phyloP scores from a whole-genome alignment of 2,888 invertebrate species.

The Barypeithes pellucidus region DNA sequence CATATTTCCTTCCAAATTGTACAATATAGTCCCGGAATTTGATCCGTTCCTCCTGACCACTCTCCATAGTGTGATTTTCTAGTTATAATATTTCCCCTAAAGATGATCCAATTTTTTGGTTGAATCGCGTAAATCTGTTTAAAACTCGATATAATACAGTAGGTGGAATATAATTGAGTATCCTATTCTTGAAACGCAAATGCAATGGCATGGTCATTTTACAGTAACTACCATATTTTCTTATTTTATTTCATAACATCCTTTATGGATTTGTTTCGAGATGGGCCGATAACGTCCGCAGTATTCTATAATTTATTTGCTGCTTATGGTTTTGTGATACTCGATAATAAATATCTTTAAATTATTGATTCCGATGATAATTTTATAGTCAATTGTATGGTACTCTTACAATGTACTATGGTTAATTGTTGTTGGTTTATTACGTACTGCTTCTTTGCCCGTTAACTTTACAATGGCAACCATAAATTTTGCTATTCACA shows the following conservation, averaged over 20 bases:
- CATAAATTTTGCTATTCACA: no score
- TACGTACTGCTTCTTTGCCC: background rate
- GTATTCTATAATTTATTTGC: conserved; percentile 13
- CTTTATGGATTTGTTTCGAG: conserved; percentile 30
- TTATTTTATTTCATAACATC: conserved; percentile 24
- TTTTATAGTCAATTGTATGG: conserved; percentile 11
- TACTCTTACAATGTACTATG: background rate
- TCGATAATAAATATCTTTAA: conserved; percentile 8
- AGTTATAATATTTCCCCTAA: no score
- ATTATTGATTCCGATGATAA: conserved; percentile 14
- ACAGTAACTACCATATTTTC: conserved; percentile 24
- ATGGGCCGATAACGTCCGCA: conserved; percentile 5
- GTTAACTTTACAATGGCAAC: background rate
- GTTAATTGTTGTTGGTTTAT: conserved; percentile 4
- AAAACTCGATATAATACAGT: background rate
- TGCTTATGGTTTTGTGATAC: background rate
- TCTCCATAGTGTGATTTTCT: no score
- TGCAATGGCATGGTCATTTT: conserved; percentile 20
- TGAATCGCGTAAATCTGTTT: background rate
- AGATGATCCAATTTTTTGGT: background rate
- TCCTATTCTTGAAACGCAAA: conserved; percentile 1
- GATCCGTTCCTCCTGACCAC: no score
- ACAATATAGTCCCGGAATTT: no score
- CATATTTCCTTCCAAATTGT: no score
- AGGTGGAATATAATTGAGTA: conserved; percentile 9